Conservation (phyloP, 2,888 invertebrate genomes). For the Sacculina carcini region DNA sequence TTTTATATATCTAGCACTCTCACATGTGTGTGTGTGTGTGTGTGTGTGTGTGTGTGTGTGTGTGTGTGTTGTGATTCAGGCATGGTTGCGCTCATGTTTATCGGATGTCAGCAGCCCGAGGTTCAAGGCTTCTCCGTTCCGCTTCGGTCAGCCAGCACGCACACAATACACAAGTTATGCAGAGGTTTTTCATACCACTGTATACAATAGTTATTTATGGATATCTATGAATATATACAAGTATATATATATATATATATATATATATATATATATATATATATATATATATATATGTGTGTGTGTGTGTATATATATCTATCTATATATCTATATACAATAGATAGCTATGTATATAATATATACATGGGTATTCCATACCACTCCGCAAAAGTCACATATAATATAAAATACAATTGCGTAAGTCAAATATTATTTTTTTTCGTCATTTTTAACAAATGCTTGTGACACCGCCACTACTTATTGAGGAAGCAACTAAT, state of each 20-base stretch:
- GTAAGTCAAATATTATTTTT: no score
- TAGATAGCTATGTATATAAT: no score
- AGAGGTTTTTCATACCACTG: background rate
- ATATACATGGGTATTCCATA: no score
- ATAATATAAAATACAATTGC: no score
- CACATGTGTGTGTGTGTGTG: no score
- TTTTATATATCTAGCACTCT: no score
- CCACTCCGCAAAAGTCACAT: no score
- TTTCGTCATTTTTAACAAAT: no score
- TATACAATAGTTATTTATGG: background rate
- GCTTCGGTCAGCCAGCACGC: background rate
- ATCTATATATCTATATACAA: background rate
- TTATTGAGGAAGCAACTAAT: no score
- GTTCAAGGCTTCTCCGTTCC: background rate
- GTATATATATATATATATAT: background rate
- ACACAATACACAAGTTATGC: background rate
- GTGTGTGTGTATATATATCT: background rate
- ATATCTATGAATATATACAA: background rate
- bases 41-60: no score
- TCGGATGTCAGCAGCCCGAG: slow-evolving; percentile 50
- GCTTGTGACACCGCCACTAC: no score
- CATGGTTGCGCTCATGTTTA: slow-evolving; percentile 34
- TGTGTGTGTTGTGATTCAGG: slow-evolving; percentile 12
- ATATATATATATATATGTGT: slow-evolving; percentile 7
- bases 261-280: slow-evolving; percentile 7